Percentiles rank a stretch among this genome's conserved stretches.
Conservation (phyloP, 2,113 vertebrate species). For the Oreochromis niloticus region DNA sequence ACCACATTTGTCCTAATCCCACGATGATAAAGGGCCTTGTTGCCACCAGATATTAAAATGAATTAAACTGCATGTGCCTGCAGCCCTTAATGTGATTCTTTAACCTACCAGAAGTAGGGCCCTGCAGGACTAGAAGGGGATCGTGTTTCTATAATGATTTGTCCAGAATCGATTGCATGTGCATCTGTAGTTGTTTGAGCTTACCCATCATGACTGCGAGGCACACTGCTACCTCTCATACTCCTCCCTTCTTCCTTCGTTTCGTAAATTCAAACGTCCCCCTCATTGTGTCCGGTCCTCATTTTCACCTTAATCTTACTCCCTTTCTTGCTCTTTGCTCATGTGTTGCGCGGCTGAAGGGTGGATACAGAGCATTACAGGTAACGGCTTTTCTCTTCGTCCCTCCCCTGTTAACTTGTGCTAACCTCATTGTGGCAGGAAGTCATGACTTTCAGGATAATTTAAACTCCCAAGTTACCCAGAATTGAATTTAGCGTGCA, state of each 20-base stretch:
- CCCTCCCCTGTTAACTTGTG: slow-evolving; percentile 9
- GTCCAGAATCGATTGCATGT: slow-evolving; percentile 36
- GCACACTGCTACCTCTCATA: slow-evolving; percentile 34
- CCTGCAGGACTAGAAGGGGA: not conserved
- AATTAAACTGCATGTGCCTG: not conserved
- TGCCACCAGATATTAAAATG: not conserved
- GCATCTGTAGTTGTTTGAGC: not conserved
- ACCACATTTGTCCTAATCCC: not conserved
- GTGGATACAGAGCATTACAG: slow-evolving; percentile 99
- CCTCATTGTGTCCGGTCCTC: slow-evolving; percentile 41
- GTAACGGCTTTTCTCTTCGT: slow-evolving; percentile 76
- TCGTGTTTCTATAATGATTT: not conserved
- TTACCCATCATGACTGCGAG: slow-evolving; percentile 17
- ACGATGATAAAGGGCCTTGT: not conserved
- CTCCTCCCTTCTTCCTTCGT: not conserved
- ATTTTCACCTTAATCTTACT: slow-evolving; percentile 61
- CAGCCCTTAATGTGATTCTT: not conserved
- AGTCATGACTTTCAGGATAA: not conserved
- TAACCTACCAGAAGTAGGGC: not conserved
- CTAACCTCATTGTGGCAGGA: slow-evolving; percentile 69
- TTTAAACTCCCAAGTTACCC: not conserved
- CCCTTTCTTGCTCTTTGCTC: slow-evolving; percentile 70
- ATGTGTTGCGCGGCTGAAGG: slow-evolving; percentile 85
- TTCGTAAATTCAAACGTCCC: slow-evolving; percentile 29
- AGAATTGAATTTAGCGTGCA: not conserved